These are phyloP conservation scores for Eucriotettix oculatus DNA, from an alignment of 2,888 invertebrate species.

Conservation along the genomic window DNA sequence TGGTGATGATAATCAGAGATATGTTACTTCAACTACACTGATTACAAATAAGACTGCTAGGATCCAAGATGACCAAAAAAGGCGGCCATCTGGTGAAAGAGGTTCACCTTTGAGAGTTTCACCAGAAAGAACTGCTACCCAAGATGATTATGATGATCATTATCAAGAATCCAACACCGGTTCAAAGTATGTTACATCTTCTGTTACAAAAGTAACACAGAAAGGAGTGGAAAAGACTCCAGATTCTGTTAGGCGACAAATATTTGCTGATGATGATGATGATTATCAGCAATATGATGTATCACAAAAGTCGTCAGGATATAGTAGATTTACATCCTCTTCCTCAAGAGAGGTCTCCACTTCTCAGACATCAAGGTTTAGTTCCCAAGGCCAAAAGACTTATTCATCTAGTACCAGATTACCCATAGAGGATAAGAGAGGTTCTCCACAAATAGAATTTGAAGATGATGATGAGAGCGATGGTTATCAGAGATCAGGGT, in stretches of 20 bases:
- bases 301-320: neutral
- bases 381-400: neutral
- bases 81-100: neutral
- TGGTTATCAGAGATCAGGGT: constrained; percentile 3
- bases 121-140: neutral
- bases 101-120: constrained; percentile 1
- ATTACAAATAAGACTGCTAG: neutral
- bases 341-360: neutral
- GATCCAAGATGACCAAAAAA: neutral
- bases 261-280: constrained; percentile 7
- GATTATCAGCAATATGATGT: constrained; percentile 1
- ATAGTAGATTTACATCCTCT: neutral
- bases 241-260: constrained; percentile 7
- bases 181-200: constrained; percentile 1
- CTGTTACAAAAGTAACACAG: neutral
- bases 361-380: neutral
- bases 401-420: neutral
- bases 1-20: neutral
- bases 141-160: neutral
- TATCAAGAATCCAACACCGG: neutral
- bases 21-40: neutral
- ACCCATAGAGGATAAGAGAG: constrained; percentile 4
- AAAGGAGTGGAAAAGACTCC: neutral
- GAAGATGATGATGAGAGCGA: constrained; percentile 7
- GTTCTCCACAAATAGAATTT: neutral